Percentiles rank a stretch among this genome's conserved stretches.
Evolutionary conservation across 2,113 vertebrate species (phyloP).

Genomic region (Motacilla alba): DNA sequence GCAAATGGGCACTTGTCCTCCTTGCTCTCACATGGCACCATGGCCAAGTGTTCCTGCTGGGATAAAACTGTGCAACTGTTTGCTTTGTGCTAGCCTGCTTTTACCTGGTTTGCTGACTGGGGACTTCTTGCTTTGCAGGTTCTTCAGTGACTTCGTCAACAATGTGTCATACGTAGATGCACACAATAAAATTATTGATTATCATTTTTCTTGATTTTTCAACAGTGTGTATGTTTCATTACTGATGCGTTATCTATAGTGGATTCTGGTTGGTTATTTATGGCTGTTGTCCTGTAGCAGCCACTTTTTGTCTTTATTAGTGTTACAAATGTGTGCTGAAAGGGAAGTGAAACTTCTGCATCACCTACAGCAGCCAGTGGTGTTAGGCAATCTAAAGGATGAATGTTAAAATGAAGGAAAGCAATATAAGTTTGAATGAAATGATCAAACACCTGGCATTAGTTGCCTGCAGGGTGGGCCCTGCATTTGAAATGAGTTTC

Average conservation of each 20-base stretch:
- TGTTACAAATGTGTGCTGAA: rapidly evolving
- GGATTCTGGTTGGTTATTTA: neutral
- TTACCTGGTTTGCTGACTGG: neutral
- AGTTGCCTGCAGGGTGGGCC: neutral
- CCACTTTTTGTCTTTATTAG: neutral
- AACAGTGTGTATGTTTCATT: neutral
- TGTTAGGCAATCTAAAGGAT: neutral
- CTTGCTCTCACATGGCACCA: rapidly evolving
- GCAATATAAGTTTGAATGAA: neutral
- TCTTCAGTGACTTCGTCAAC: neutral
- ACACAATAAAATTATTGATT: constrained; percentile 65
- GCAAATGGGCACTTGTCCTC: rapidly evolving
- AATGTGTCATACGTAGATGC: neutral
- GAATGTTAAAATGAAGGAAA: neutral
- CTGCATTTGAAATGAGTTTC: neutral
- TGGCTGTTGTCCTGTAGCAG: rapidly evolving
- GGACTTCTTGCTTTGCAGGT: constrained; percentile 52
- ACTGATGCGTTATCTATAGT: rapidly evolving
- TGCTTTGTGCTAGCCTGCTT: neutral
- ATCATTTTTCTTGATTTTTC: neutral
- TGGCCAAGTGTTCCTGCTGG: too few relatives aligned
- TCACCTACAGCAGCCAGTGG: neutral
- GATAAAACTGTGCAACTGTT: neutral
- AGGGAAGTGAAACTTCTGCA: neutral
- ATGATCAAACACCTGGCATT: rapidly evolving